A percentile compares a stretch with the other conserved stretches of the same genome.
Conservation (phyloP, 53 echinoderm and acorn worm species). For the Echinometra lucunter region DNA sequence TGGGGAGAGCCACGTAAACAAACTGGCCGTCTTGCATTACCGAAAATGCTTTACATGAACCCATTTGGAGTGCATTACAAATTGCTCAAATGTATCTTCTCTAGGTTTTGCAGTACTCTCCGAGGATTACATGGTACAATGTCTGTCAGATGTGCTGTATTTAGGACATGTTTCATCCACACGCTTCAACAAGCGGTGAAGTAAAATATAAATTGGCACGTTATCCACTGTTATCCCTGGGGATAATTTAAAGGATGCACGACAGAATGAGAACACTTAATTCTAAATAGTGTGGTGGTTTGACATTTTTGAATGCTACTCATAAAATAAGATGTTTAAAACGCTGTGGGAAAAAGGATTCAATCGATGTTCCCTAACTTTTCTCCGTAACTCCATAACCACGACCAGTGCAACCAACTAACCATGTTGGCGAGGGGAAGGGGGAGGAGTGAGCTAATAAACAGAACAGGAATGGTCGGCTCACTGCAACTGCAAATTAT, state of each 20-base stretch:
- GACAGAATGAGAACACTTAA: too few relatives aligned
- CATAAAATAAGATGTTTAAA: not conserved
- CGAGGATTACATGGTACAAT: not conserved
- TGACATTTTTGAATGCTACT: not conserved
- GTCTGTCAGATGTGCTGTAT: conserved; percentile 26
- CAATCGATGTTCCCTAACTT: not conserved
- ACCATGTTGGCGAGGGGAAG: too few relatives aligned
- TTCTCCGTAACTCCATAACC: not conserved
- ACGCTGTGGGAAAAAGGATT: not conserved
- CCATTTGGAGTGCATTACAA: conserved; percentile 4
- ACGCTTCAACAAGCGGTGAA: not conserved
- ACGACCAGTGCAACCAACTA: too few relatives aligned
- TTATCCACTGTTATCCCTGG: not conserved
- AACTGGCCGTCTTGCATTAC: conserved; percentile 10
- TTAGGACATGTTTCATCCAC: conserved; percentile 2
- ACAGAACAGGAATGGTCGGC: not conserved
- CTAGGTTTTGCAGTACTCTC: not conserved
- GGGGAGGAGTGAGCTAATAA: too few relatives aligned
- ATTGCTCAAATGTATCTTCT: conserved; percentile 17
- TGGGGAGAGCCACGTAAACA: not conserved
- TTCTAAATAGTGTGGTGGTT: not conserved
- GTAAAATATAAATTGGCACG: conserved; percentile 3
- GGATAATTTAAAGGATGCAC: not conserved
- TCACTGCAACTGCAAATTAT: too few relatives aligned
- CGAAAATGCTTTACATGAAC: not conserved